phyloP scores from a whole-genome alignment of 2,888 invertebrate genomes.

The Hypena proboscidalis region DNA sequence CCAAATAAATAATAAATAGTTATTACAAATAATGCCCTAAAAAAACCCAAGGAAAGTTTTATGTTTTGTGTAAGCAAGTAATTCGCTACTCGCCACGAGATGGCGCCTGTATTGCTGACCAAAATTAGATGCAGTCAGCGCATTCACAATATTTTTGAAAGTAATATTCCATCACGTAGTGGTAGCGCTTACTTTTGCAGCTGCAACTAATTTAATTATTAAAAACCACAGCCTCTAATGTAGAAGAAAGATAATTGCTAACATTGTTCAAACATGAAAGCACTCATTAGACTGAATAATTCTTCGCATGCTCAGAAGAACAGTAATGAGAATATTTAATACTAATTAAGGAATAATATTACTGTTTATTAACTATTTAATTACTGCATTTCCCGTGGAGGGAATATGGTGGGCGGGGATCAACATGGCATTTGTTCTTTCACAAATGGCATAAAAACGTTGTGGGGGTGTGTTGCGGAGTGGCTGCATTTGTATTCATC shows the following conservation, averaged over 20 bases:
- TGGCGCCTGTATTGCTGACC: constrained; percentile 39
- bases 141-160: neutral
- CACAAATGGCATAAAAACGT: constrained; percentile 62
- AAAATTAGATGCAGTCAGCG: constrained; percentile 10
- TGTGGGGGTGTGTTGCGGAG: constrained; percentile 46
- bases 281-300: neutral
- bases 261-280: neutral
- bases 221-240: too few relatives aligned
- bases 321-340: constrained; percentile 22
- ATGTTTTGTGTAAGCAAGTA: too few relatives aligned
- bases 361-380: constrained; percentile 51
- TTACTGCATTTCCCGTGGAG: constrained; percentile 52
- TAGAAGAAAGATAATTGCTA: too few relatives aligned
- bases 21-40: too few relatives aligned
- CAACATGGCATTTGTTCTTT: constrained; percentile 60
- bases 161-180: too few relatives aligned
- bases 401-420: constrained; percentile 58
- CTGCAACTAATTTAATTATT: too few relatives aligned
- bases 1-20: too few relatives aligned
- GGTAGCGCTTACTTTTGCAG: too few relatives aligned
- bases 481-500: constrained; percentile 61
- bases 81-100: constrained; percentile 57
- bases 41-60: too few relatives aligned
- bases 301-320: constrained; percentile 7
- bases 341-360: constrained; percentile 46